Conservation (phyloP, 1,140 invertebrate genomes). For the Cotesia typhae region DNA sequence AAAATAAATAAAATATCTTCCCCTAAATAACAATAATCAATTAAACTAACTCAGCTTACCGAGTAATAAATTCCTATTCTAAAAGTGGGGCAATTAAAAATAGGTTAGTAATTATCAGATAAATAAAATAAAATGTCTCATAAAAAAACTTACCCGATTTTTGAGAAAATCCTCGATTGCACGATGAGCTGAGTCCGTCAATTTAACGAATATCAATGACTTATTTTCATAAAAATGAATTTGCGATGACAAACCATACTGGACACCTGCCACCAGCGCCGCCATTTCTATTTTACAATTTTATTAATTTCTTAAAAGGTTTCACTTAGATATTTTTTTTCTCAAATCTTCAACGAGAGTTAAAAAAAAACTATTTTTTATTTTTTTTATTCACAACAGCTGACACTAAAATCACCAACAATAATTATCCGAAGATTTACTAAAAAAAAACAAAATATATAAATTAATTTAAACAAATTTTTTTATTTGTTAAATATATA, state of each 20-base stretch:
- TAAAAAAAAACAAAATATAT: too few relatives aligned
- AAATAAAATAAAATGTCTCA: conserved; percentile 4
- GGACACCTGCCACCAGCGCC: conserved; percentile 91
- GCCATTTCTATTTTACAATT: conserved; percentile 78
- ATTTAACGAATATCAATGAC: conserved; percentile 91
- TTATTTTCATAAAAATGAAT: conserved; percentile 85
- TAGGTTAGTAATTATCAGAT: conserved; percentile 1
- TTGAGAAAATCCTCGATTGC: conserved; percentile 89
- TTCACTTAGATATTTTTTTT: conserved; percentile 41
- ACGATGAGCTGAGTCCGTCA: conserved; percentile 91
- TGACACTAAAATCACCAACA: too few relatives aligned
- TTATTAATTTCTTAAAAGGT: conserved; percentile 27
- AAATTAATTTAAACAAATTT: too few relatives aligned
- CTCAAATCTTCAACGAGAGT: conserved; percentile 53
- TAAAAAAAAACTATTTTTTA: conserved; percentile 43
- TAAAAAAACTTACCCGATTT: conserved; percentile 77
- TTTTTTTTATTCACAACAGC: too few relatives aligned
- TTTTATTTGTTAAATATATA: too few relatives aligned
- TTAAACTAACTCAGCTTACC: too few relatives aligned
- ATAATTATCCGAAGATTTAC: too few relatives aligned
- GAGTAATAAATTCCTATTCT: too few relatives aligned
- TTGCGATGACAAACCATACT: conserved; percentile 94
- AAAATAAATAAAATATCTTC: too few relatives aligned
- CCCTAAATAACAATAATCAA: too few relatives aligned
- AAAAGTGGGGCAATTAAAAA: not conserved